phyloP scores from a whole-genome alignment of 35 echinoderm and acorn worm species.

The Stichopus chloronotus region DNA sequence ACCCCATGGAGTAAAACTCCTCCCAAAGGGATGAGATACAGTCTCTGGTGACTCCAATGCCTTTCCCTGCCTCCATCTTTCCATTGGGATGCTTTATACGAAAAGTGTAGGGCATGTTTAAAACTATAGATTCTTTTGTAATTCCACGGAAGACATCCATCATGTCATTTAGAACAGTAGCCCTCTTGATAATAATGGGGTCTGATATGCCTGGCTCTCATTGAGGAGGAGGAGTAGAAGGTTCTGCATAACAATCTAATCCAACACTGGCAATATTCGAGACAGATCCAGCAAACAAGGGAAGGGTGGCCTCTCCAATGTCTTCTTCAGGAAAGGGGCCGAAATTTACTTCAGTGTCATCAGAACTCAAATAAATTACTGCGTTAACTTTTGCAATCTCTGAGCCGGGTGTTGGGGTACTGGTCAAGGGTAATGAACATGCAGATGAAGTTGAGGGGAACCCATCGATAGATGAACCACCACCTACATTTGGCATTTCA shows the following conservation, averaged over 20 bases:
- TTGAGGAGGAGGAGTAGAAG: constrained; percentile 5
- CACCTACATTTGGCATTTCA: not conserved
- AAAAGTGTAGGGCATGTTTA: not conserved
- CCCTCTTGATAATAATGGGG: constrained; percentile 22
- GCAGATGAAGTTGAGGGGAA: constrained; percentile 23
- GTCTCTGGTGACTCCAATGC: constrained; percentile 28
- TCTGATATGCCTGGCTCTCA: constrained; percentile 24
- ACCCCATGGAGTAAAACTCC: constrained; percentile 36
- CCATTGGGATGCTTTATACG: not conserved
- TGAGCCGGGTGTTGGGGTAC: constrained; percentile 16
- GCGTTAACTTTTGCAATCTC: not conserved
- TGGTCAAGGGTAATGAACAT: constrained; percentile 20
- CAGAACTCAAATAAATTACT: constrained; percentile 30
- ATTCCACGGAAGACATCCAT: constrained; percentile 23
- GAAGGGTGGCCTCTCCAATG: constrained; percentile 1
- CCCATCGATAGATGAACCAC: not conserved
- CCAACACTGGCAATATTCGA: not conserved
- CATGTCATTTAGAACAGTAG: constrained; percentile 30
- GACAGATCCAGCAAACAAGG: not conserved
- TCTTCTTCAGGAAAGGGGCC: constrained; percentile 45
- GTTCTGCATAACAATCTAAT: not conserved
- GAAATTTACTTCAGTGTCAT: constrained; percentile 34
- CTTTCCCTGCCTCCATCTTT: constrained; percentile 46
- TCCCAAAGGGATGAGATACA: constrained; percentile 45
- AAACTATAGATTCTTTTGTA: not conserved